Conservation (phyloP, 2,113 vertebrate species). For the Ophthalmolycus amberensis region DNA sequence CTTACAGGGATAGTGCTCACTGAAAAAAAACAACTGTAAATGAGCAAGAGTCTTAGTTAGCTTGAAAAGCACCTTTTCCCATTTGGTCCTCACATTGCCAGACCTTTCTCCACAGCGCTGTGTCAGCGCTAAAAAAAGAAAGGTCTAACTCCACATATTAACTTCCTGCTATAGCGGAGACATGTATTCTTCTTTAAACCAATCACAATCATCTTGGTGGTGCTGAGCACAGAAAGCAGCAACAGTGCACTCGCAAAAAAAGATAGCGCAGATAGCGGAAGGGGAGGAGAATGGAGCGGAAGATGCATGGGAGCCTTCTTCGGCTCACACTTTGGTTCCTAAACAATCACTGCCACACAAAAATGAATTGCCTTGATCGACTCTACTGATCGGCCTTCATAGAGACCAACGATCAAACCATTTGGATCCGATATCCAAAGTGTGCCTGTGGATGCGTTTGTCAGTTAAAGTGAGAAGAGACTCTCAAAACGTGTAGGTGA, state of each 20-base stretch:
- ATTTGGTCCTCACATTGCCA: not conserved
- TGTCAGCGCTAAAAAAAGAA: not conserved
- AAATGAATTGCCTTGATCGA: not conserved
- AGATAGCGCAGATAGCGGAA: no score
- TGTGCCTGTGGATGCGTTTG: not conserved
- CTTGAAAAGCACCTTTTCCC: not conserved
- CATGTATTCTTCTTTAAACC: not conserved
- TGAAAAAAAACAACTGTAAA: not conserved
- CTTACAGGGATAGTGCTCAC: not conserved
- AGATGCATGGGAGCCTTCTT: no score
- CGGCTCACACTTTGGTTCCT: no score
- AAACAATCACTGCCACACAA: not conserved
- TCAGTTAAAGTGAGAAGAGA: slow-evolving; percentile 34
- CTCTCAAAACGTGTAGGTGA: slow-evolving; percentile 45
- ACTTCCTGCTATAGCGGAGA: not conserved
- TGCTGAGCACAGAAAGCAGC: not conserved
- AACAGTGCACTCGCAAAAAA: no score
- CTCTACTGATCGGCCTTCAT: not conserved
- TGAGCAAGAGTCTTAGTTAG: not conserved
- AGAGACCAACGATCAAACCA: not conserved
- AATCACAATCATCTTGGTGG: not conserved
- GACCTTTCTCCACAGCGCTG: not conserved
- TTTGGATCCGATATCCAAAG: no score
- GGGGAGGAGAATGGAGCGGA: no score
- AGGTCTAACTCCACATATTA: not conserved